Conservation (phyloP, 2,888 invertebrate genomes). For the Euphydryas editha region DNA sequence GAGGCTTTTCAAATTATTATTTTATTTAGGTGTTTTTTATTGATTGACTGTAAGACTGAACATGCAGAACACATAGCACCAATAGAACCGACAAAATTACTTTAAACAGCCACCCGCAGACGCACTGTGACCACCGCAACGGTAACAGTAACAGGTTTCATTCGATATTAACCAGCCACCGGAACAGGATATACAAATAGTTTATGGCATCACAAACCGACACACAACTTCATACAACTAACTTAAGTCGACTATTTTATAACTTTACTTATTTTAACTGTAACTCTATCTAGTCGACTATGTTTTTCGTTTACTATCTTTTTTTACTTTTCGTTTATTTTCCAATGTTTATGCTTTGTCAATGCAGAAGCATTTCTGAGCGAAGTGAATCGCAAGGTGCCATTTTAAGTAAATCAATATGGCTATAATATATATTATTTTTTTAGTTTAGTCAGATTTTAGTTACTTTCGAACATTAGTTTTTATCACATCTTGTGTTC, state of each 20-base stretch:
- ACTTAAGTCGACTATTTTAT: constrained; percentile 46
- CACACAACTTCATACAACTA: constrained; percentile 41
- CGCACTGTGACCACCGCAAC: constrained; percentile 56
- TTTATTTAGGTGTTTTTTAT: constrained; percentile 71
- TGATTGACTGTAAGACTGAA: constrained; percentile 76
- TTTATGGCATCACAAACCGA: constrained; percentile 43
- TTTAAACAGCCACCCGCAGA: constrained; percentile 61
- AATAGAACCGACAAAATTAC: constrained; percentile 52
- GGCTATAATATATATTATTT: constrained; percentile 67
- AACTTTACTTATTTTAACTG: constrained; percentile 42
- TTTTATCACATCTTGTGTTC: constrained; percentile 72
- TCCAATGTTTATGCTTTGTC: constrained; percentile 44
- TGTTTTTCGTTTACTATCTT: constrained; percentile 42
- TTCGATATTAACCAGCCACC: constrained; percentile 41
- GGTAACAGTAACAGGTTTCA: constrained; percentile 19
- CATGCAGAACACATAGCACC: constrained; percentile 68
- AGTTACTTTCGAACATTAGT: constrained; percentile 64
- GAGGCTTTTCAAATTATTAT: constrained; percentile 78
- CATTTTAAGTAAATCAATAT: constrained; percentile 71
- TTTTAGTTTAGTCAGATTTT: constrained; percentile 68
- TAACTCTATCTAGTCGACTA: constrained; percentile 50
- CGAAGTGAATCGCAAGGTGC: constrained; percentile 78
- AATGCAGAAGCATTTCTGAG: constrained; percentile 55
- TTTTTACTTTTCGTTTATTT: constrained; percentile 43
- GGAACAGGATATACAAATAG: constrained; percentile 47